phyloP scores from a whole-genome alignment of 2,113 vertebrate genomes.

The Equus quagga region DNA sequence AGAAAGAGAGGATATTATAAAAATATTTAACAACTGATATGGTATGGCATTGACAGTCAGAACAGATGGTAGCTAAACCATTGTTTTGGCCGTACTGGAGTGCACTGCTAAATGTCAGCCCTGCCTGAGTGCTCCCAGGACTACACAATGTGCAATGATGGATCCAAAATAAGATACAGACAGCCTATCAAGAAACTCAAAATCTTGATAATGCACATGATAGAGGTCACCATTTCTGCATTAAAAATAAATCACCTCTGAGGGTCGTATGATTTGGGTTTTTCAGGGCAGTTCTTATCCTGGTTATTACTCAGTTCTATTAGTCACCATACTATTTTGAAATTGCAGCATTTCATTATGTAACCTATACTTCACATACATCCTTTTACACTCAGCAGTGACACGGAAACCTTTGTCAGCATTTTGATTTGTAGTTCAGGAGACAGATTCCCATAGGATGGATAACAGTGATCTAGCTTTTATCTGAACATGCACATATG shows the following conservation, averaged over 20 bases:
- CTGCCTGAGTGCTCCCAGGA: not conserved
- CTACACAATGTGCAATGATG: no score
- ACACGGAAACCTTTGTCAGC: not conserved
- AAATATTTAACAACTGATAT: not conserved
- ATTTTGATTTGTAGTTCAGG: not conserved
- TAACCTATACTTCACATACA: not conserved
- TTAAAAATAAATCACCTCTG: not conserved
- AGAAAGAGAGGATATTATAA: not conserved
- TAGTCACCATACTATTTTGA: not conserved
- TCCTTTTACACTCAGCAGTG: not conserved
- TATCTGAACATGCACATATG: constrained; percentile 2
- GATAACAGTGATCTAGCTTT: constrained; percentile 3
- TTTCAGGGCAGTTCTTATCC: not conserved
- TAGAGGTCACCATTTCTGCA: not conserved
- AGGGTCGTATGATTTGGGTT: not conserved
- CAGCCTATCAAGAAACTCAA: not conserved
- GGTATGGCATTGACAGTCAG: not conserved
- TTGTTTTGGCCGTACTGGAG: not conserved
- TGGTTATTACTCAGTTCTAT: not conserved
- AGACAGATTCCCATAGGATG: not conserved
- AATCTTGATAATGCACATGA: not conserved
- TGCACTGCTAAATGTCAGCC: not conserved
- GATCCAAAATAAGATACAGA: not conserved
- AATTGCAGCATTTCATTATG: not conserved
- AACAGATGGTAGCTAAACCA: not conserved